Evolutionary conservation across 2,797 vertebrate species (phyloP), one percentile per base, ranked within the genome.

Genomic region (Rachycentron canadum): DNA sequence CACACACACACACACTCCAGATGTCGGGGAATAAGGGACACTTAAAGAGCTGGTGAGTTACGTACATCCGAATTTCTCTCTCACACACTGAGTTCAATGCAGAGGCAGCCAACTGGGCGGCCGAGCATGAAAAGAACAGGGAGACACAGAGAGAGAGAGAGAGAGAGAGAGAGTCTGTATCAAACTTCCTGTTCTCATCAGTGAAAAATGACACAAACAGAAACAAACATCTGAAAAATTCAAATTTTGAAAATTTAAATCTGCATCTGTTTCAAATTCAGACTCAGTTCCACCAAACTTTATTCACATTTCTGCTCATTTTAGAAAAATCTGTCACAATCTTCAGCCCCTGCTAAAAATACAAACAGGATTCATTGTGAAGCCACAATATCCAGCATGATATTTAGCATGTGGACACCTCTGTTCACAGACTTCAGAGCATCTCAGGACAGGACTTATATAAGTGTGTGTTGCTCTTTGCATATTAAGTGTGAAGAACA

Each of bases 11-110:
- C 82, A 70, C 76, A 49, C 75, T 11, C 83, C 91, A 93, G 90
- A 92, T 93, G 90, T 90, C 36, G 63, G 89, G 87, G 89, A 92
- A 90, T 89, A 86, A 61, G 89, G 81, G 89, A 88, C 86, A 73
- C 79, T 90, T 86, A 90, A 92, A 87, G 86, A 91, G 84, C 86
- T 76, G 84, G 83, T 83, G 88, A 89, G 86, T 91, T 91, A 90
- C 91, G 91, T 91, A 92, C 89, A 90, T 92, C 91, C 91, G 91
- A 87, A 83, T 88, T 84, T 88, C 82, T 89, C 86, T 86, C 84
- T 71, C 89, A 82, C 84, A 65, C 83, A 62, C 71, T 0, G 57
- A 78, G 89, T 88, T 91, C 90, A 92, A 55, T 63, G 34, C 64
- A 59, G 80, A 91, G 87, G 86, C 91, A 91, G 90, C 90, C 91